phyloP scores from a whole-genome alignment of 35 echinoderm and acorn worm genomes.

The Nesometra sesokonis region DNA sequence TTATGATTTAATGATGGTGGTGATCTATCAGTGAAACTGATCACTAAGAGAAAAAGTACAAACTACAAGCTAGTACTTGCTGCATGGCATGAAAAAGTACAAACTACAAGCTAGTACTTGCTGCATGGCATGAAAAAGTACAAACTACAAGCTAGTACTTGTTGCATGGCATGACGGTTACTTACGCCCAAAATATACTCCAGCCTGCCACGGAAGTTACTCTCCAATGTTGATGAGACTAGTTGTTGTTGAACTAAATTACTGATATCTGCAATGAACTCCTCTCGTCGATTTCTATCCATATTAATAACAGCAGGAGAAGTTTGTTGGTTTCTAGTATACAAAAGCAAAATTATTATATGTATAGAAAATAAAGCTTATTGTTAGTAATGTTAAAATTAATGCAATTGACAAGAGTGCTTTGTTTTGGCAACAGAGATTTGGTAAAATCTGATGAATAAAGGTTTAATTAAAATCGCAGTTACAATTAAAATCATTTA shows the following conservation, averaged over 20 bases:
- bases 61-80: not conserved
- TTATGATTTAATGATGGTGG: too few relatives aligned
- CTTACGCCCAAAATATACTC: not conserved
- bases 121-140: not conserved
- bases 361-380: too few relatives aligned
- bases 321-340: not conserved
- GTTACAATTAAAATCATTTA: too few relatives aligned
- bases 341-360: too few relatives aligned
- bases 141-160: not conserved
- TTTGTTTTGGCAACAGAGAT: too few relatives aligned
- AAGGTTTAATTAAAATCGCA: too few relatives aligned
- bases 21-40: too few relatives aligned
- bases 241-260: constrained; percentile 1
- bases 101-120: not conserved
- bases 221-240: not conserved
- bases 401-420: too few relatives aligned
- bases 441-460: too few relatives aligned
- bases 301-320: not conserved
- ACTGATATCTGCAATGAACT: constrained; percentile 2
- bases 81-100: too few relatives aligned
- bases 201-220: not conserved
- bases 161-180: not conserved
- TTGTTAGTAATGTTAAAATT: too few relatives aligned
- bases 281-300: not conserved
- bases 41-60: too few relatives aligned